Percentiles rank a stretch among this genome's conserved stretches.
phyloP scores from a whole-genome alignment of 2,113 vertebrate genomes.

The Cebidichthys violaceus region DNA sequence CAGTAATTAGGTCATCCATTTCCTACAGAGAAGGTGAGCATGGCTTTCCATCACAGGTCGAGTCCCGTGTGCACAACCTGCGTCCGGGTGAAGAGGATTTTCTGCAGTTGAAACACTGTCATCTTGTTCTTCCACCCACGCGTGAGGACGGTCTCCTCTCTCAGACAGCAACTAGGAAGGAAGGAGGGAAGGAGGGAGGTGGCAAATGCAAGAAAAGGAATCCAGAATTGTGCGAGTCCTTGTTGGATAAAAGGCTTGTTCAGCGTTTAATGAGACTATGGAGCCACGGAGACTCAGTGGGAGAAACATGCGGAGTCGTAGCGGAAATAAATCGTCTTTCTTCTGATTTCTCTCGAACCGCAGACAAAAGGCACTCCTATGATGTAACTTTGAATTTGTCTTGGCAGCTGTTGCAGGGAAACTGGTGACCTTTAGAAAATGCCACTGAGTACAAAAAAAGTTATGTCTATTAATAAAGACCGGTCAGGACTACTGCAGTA shows the following conservation, averaged over 20 bases:
- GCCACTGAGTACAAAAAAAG: slow-evolving; percentile 17
- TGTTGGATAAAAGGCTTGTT: slow-evolving; percentile 30
- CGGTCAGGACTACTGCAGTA: not conserved
- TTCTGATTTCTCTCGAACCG: slow-evolving; percentile 33
- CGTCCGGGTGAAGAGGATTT: slow-evolving; percentile 11
- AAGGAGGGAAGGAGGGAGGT: not conserved
- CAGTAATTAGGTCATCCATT: slow-evolving; percentile 19
- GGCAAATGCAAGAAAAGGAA: slow-evolving; percentile 20
- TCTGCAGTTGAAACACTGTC: slow-evolving; percentile 54
- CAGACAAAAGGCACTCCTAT: slow-evolving; percentile 39
- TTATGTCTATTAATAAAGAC: slow-evolving; percentile 28
- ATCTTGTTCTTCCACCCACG: slow-evolving; percentile 30
- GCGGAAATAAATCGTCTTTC: slow-evolving; percentile 1
- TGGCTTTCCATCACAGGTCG: not conserved
- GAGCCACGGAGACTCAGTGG: slow-evolving; percentile 19
- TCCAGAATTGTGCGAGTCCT: slow-evolving; percentile 8
- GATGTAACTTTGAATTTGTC: slow-evolving; percentile 30
- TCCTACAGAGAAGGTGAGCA: not conserved
- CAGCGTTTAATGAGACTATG: slow-evolving; percentile 37
- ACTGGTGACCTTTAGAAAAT: slow-evolving; percentile 33
- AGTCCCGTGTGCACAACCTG: slow-evolving; percentile 25
- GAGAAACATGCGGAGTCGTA: slow-evolving; percentile 1
- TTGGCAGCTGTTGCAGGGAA: not conserved
- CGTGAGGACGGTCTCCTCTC: slow-evolving; percentile 33
- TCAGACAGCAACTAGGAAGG: not conserved